Conservation (phyloP, 1,140 invertebrate species). For the Pinna nobilis region DNA sequence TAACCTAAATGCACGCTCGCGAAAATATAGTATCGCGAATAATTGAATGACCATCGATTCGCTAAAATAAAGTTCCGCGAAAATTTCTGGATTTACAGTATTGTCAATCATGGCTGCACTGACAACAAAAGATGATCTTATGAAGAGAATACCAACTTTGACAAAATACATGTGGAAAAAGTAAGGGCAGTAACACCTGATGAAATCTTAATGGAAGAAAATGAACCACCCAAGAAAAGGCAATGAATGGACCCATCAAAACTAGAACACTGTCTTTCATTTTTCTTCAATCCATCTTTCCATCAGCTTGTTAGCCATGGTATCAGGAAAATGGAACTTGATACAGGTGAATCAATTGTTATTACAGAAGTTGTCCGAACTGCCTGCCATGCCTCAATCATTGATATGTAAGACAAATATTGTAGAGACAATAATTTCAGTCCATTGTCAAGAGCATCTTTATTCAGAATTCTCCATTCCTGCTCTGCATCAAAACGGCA, state of each 20-base stretch:
- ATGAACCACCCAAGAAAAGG: conserved; percentile 12
- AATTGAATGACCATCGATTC: no score
- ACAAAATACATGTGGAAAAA: conserved; percentile 3
- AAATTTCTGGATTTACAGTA: no score
- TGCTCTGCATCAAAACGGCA: conserved; percentile 20
- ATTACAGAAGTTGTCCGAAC: conserved; percentile 24
- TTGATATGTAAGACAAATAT: conserved; percentile 12
- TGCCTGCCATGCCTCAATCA: conserved; percentile 12
- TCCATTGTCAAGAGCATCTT: conserved; percentile 5
- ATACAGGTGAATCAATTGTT: neutral
- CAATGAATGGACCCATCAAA: conserved; percentile 14
- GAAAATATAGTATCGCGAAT: no score
- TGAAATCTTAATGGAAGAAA: neutral
- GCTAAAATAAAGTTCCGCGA: no score
- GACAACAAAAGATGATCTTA: conserved; percentile 1
- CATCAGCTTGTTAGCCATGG: conserved; percentile 12
- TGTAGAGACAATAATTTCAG: conserved; percentile 3
- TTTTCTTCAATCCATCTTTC: conserved; percentile 21
- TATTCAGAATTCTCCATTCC: conserved; percentile 18
- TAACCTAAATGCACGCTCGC: no score
- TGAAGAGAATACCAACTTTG: conserved; percentile 1
- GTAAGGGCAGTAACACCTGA: neutral
- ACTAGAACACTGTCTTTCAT: conserved; percentile 15
- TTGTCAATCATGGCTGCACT: neutral
- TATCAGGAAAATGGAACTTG: conserved; percentile 11